A percentile compares a stretch with the other conserved stretches of the same genome.
These are phyloP conservation scores for Tragopan temminckii DNA, from an alignment of 2,797 vertebrate genomes.

Conservation along the genomic window DNA sequence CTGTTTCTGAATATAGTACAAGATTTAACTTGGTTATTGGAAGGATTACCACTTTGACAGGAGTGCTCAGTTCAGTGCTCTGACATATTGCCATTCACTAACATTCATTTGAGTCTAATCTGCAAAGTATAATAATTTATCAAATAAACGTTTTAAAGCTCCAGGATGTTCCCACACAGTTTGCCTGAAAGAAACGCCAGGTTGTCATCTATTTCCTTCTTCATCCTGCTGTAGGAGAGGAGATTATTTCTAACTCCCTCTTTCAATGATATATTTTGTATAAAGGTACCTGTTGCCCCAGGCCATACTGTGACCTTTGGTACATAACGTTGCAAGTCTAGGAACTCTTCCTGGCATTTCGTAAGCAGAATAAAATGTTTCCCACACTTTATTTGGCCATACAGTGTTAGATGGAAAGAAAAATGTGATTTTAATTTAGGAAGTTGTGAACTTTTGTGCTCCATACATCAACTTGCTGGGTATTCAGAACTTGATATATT, in stretches of 20 bases:
- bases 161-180: slow-evolving; percentile 18
- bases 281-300: neutral
- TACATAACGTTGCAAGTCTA: no score
- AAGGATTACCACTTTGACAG: neutral
- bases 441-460: neutral
- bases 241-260: slow-evolving; percentile 5
- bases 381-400: neutral
- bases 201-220: neutral
- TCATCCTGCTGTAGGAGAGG: neutral
- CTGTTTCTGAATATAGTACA: neutral
- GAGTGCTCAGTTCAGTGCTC: neutral
- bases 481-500: slow-evolving; percentile 2
- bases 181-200: neutral
- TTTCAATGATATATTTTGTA: neutral
- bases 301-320: neutral
- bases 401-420: neutral
- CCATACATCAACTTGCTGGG: neutral
- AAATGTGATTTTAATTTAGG: slow-evolving; percentile 7
- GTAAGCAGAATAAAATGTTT: neutral
- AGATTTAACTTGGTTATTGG: neutral
- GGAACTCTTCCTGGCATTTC: neutral
- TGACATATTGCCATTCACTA: neutral
- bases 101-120: neutral
- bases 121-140: slow-evolving; percentile 39
- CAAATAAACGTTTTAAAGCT: slow-evolving; percentile 14